These are phyloP conservation scores for Emmelina monodactyla DNA, from an alignment of 2,888 invertebrate species.

Conservation along the genomic window DNA sequence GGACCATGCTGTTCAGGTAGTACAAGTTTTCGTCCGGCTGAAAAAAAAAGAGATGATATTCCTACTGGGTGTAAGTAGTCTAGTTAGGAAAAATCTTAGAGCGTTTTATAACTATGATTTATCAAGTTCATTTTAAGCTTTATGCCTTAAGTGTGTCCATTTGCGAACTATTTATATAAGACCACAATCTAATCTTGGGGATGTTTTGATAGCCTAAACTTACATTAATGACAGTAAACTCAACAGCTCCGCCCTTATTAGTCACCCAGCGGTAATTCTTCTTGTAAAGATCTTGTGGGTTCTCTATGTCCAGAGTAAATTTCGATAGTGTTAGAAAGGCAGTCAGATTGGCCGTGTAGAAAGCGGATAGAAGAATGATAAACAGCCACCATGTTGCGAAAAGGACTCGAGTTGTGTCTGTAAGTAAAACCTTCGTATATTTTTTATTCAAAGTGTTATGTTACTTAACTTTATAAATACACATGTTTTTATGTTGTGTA, in stretches of 20 bases:
- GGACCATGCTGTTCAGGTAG: conserved; percentile 47
- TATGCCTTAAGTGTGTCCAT: no score
- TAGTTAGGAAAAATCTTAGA: no score
- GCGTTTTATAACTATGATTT: no score
- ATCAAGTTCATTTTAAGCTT: no score
- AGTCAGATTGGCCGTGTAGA: conserved; percentile 90
- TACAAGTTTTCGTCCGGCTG: conserved; percentile 47
- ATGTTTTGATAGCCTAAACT: conserved; percentile 27
- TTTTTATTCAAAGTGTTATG: no score
- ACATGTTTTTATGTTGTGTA: no score
- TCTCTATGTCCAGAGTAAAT: conserved; percentile 81
- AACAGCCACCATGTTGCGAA: conserved; percentile 95
- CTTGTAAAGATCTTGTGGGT: conserved; percentile 69
- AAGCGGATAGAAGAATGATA: conserved; percentile 85
- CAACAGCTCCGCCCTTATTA: conserved; percentile 72
- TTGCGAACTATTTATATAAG: no score
- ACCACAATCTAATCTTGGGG: no score
- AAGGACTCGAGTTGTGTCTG: conserved; percentile 82
- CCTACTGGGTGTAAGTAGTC: no score
- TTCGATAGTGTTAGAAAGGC: conserved; percentile 87
- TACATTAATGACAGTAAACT: conserved; percentile 70
- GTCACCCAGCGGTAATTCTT: conserved; percentile 77
- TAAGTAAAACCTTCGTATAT: conserved; percentile 22
- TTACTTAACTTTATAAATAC: no score
- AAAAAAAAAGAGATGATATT: conserved; percentile 5